Evolutionary conservation across 2,888 invertebrate genomes (phyloP).

Genomic region (Rhagonycha lutea): DNA sequence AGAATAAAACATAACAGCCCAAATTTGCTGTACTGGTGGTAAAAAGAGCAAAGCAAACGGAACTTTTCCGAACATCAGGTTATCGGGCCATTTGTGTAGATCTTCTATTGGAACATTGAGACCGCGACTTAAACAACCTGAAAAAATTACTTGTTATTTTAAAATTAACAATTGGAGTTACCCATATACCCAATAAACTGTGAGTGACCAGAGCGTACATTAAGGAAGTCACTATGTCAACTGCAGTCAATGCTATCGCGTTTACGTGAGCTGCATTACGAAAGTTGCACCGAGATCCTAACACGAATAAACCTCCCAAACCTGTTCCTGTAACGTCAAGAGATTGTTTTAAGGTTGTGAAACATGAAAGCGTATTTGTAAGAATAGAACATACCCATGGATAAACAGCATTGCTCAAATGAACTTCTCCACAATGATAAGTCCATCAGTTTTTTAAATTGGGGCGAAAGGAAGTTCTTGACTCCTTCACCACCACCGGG

Average conservation of each 20-base stretch:
- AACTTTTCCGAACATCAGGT: constrained; percentile 5
- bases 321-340: constrained; percentile 1
- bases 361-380: too few relatives aligned
- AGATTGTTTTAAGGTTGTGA: neutral
- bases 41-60: constrained; percentile 2
- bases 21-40: constrained; percentile 2
- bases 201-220: neutral
- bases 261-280: constrained; percentile 2
- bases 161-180: neutral
- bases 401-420: constrained; percentile 11
- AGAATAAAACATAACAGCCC: constrained; percentile 7
- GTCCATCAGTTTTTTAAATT: neutral
- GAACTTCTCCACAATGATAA: neutral
- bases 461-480: neutral
- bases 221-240: constrained; percentile 4
- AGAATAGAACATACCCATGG: neutral
- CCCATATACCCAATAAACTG: constrained; percentile 8
- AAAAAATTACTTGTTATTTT: neutral
- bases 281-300: constrained; percentile 9
- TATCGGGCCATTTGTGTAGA: neutral
- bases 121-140: constrained; percentile 6
- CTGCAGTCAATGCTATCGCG: neutral
- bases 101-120: constrained; percentile 5
- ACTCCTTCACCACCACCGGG: constrained; percentile 6
- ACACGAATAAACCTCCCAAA: constrained; percentile 1